Percentiles rank a stretch among this genome's conserved stretches.
Conservation (phyloP, 2,888 invertebrate species). For the Torymus auratus region DNA sequence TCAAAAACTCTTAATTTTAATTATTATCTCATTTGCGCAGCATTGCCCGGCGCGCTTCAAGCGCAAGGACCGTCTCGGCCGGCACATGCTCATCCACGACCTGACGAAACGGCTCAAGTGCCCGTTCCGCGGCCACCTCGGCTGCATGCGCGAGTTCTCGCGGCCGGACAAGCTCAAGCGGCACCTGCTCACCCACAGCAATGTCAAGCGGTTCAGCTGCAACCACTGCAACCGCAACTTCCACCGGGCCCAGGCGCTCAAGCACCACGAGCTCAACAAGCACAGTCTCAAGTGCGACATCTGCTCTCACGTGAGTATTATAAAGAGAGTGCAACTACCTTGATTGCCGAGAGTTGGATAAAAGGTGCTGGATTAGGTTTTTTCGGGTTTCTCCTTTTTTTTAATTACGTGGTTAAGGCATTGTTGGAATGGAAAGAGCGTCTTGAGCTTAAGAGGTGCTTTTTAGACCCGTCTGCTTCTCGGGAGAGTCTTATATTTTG, state of each 20-base stretch:
- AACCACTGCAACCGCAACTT: conserved; percentile 73
- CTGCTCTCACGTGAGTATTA: conserved; percentile 71
- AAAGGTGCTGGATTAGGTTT: no score
- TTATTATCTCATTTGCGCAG: conserved; percentile 60
- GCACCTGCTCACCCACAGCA: conserved; percentile 81
- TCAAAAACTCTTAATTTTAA: no score
- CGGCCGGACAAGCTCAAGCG: conserved; percentile 81
- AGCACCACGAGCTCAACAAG: conserved; percentile 73
- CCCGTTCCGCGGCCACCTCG: conserved; percentile 80
- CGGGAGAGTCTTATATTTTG: no score
- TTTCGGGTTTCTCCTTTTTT: no score
- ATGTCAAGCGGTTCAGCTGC: conserved; percentile 74
- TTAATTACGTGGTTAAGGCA: no score
- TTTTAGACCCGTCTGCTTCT: no score
- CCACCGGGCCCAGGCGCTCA: conserved; percentile 72
- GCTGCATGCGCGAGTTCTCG: conserved; percentile 83
- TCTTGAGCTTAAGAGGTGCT: no score
- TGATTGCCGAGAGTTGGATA: no score
- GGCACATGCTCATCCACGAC: conserved; percentile 83
- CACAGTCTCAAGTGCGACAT: conserved; percentile 73
- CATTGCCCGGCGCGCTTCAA: conserved; percentile 81
- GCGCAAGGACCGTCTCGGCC: conserved; percentile 82
- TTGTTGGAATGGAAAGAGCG: no score
- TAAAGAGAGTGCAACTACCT: no score
- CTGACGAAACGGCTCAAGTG: conserved; percentile 81